These are phyloP conservation scores for Eilema caniola DNA, from an alignment of 2,888 invertebrate genomes.

Conservation along the genomic window DNA sequence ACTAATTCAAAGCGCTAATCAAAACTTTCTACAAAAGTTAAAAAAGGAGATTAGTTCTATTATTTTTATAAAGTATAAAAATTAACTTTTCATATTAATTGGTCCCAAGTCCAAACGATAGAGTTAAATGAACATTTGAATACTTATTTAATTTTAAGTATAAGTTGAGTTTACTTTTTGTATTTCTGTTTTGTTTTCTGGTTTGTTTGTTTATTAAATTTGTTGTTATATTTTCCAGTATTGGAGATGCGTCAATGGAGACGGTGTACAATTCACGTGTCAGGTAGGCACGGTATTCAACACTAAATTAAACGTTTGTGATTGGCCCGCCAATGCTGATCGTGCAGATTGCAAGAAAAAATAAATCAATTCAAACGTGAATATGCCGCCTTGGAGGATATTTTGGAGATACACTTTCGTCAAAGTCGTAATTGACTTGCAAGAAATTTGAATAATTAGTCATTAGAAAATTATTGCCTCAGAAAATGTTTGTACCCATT, in stretches of 20 bases:
- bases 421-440: conserved; percentile 37
- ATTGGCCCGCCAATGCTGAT: conserved; percentile 92
- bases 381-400: conserved; percentile 30
- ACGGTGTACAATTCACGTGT: conserved; percentile 91
- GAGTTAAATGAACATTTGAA: background rate
- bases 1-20: conserved; percentile 9
- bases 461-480: conserved; percentile 11
- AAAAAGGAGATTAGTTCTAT: conserved; percentile 11
- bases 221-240: conserved; percentile 87
- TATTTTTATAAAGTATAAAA: background rate
- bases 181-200: background rate
- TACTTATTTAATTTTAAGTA: too few relatives aligned
- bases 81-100: conserved; percentile 8
- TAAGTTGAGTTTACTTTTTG: background rate
- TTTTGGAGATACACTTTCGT: conserved; percentile 38
- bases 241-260: conserved; percentile 94
- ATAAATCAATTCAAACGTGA: conserved; percentile 38
- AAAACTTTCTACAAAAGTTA: conserved; percentile 16
- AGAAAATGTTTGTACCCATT: too few relatives aligned
- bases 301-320: conserved; percentile 90
- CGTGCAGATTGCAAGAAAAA: conserved; percentile 85
- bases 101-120: background rate
- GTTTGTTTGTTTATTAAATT: background rate
- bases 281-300: conserved; percentile 92
- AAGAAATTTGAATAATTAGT: conserved; percentile 39